Percentiles rank a stretch among this genome's conserved stretches.
Evolutionary conservation across 1,140 invertebrate genomes (phyloP).

Genomic region (Zophobas morio): DNA sequence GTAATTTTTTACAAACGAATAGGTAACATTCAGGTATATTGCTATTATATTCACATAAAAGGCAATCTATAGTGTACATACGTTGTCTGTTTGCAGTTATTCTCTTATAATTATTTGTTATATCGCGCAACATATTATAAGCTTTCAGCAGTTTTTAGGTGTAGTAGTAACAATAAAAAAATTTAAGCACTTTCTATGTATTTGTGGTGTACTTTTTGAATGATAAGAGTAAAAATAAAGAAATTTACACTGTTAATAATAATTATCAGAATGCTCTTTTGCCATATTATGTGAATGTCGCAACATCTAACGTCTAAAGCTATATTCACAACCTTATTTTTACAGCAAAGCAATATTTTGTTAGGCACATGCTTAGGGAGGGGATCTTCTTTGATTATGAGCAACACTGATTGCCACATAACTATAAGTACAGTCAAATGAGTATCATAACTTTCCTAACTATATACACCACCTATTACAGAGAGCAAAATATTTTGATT

Average conservation of each 20-base stretch:
- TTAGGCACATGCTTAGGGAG: constrained; percentile 46
- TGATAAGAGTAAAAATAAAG: too few relatives aligned
- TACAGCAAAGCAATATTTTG: constrained; percentile 36
- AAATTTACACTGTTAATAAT: background rate
- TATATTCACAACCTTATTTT: constrained; percentile 44
- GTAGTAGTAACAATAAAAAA: too few relatives aligned
- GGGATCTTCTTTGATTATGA: constrained; percentile 42
- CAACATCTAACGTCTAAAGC: constrained; percentile 36
- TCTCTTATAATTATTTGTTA: too few relatives aligned
- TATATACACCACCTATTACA: too few relatives aligned
- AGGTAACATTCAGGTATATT: background rate
- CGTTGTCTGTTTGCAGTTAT: too few relatives aligned
- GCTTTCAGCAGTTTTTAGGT: too few relatives aligned
- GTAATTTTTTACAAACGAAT: constrained; percentile 2
- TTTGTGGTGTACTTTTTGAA: too few relatives aligned
- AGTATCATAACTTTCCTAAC: background rate
- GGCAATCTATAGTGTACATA: background rate
- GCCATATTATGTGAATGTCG: constrained; percentile 17
- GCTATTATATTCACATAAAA: background rate
- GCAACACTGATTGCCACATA: constrained; percentile 45
- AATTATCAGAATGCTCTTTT: constrained; percentile 1
- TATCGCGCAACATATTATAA: too few relatives aligned
- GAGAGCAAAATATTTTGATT: too few relatives aligned
- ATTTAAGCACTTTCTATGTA: too few relatives aligned
- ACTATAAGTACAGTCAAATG: background rate